These are phyloP conservation scores for Poecilobothrus nobilitatus DNA, from an alignment of 2,888 invertebrate genomes.

Conservation along the genomic window DNA sequence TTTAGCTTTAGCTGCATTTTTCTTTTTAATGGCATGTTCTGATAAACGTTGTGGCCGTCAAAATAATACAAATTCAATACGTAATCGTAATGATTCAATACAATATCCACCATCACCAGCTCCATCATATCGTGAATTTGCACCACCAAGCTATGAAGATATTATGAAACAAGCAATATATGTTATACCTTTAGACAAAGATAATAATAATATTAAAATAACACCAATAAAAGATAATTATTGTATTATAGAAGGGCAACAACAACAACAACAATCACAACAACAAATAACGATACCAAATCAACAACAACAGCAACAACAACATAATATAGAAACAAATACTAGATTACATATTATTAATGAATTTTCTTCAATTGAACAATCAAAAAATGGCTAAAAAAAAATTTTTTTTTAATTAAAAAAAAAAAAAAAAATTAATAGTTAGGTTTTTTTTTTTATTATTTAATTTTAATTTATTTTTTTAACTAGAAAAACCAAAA, in stretches of 20 bases:
- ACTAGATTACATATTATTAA: background rate
- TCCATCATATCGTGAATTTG: conserved; percentile 42
- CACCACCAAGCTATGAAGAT: conserved; percentile 41
- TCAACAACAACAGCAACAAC: background rate
- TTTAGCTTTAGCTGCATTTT: conserved; percentile 40
- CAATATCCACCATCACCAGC: conserved; percentile 38
- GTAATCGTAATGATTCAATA: conserved; percentile 20
- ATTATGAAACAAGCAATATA: conserved; percentile 39
- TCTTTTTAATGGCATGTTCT: conserved; percentile 42
- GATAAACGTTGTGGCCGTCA: conserved; percentile 34
- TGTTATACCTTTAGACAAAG: conserved; percentile 34
- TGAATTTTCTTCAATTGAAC: background rate
- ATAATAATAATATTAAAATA: conserved; percentile 10
- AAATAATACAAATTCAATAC: conserved; percentile 21
- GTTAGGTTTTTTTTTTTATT: too few species aligned
- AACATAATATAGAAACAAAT: background rate
- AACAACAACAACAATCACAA: too few species aligned
- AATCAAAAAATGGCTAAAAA: background rate
- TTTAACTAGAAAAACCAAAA: too few species aligned
- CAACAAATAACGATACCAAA: too few species aligned
- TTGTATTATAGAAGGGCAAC: background rate
- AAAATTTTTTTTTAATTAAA: too few species aligned
- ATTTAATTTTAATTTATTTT: too few species aligned
- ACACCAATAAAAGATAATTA: background rate
- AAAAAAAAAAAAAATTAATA: too few species aligned